Conservation (phyloP, 2,888 invertebrate species). For the Mythimna loreyi region DNA sequence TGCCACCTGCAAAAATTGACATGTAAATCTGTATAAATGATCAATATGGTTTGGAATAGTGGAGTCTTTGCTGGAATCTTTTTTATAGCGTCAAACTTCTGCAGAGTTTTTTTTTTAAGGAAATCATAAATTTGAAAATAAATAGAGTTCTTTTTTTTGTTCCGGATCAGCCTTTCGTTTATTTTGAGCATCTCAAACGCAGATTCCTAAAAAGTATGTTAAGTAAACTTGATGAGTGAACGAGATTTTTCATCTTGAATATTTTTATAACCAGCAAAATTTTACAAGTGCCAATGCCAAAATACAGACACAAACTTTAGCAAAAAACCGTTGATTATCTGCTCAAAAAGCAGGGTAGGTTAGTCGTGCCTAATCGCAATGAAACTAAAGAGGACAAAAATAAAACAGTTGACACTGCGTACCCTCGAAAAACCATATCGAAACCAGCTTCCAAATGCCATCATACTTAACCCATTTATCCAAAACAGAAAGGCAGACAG, state of each 20-base stretch:
- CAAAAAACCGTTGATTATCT: not conserved
- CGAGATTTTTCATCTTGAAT: constrained; percentile 20
- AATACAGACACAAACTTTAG: not conserved
- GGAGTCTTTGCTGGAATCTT: not conserved
- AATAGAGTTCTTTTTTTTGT: not conserved
- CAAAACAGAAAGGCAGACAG: constrained; percentile 58
- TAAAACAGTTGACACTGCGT: constrained; percentile 22
- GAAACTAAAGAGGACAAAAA: not conserved
- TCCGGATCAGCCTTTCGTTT: constrained; percentile 9
- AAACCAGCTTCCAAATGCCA: constrained; percentile 57
- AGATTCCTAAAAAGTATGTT: constrained; percentile 7
- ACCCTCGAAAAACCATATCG: constrained; percentile 40
- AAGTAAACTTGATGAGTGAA: constrained; percentile 48
- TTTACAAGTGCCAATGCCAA: not conserved
- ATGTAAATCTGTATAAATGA: constrained; percentile 27
- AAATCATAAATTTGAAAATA: not conserved
- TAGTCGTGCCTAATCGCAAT: not conserved
- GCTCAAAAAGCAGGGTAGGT: not conserved
- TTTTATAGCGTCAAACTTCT: too few relatives aligned
- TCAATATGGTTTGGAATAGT: not conserved
- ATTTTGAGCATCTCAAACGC: constrained; percentile 10
- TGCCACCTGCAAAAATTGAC: constrained; percentile 49
- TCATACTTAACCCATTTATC: constrained; percentile 58
- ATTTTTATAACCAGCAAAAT: constrained; percentile 11
- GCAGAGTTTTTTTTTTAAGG: not conserved